These are phyloP conservation scores for Girardinus metallicus DNA, from an alignment of 2,797 vertebrate genomes.

Conservation along the genomic window DNA sequence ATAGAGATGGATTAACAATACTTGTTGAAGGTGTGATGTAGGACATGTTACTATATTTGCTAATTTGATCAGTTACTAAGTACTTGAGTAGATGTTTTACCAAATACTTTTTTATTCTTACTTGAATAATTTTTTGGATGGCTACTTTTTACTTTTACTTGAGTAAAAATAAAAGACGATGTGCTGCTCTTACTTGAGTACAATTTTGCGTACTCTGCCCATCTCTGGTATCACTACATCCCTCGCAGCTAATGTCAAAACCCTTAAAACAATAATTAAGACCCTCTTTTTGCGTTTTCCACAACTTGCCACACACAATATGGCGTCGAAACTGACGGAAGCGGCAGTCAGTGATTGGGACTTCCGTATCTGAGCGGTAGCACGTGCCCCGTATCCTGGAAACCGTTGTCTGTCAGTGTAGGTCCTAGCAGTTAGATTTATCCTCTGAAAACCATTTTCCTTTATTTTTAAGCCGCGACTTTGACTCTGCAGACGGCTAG, in stretches of 20 bases:
- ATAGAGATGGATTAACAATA: no score
- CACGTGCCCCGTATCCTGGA: slow-evolving; percentile 65
- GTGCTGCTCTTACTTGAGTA: no score
- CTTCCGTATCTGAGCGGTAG: slow-evolving; percentile 57
- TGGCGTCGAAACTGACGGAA: not conserved
- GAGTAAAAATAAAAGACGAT: no score
- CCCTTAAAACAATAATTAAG: not conserved
- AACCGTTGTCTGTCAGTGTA: slow-evolving; percentile 28
- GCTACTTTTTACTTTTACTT: no score
- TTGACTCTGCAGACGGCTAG: not conserved
- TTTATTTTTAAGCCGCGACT: slow-evolving; percentile 5
- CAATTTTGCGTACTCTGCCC: no score
- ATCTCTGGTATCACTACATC: not conserved
- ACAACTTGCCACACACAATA: not conserved
- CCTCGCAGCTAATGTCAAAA: not conserved
- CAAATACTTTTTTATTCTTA: no score
- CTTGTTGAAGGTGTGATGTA: no score
- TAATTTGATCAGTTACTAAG: no score
- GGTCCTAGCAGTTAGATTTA: not conserved
- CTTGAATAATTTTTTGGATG: no score
- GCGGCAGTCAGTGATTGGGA: slow-evolving; percentile 55
- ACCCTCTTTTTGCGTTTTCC: not conserved
- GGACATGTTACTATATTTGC: no score
- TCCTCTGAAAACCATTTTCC: not conserved
- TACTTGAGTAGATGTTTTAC: no score